phyloP scores from a whole-genome alignment of 2,797 vertebrate species.

The Orientallactaga sibirica region DNA sequence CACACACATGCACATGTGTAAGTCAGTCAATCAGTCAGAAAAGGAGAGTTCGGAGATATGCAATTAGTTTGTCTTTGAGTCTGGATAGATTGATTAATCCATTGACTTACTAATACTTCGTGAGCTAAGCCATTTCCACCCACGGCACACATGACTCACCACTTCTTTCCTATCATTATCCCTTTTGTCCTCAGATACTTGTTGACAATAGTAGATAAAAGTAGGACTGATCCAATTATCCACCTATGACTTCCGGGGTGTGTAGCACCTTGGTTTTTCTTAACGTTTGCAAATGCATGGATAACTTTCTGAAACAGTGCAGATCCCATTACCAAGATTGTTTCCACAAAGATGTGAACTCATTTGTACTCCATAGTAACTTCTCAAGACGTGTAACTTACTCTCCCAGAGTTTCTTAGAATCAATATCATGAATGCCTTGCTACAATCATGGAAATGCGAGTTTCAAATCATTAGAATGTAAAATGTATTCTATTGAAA shows the following conservation, averaged over 20 bases:
- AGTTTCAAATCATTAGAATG: slow-evolving; percentile 48
- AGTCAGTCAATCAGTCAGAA: no score
- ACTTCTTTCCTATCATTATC: neutral
- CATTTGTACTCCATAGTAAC: neutral
- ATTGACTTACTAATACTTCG: neutral
- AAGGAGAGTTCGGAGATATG: neutral
- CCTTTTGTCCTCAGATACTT: neutral
- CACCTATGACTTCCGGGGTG: neutral
- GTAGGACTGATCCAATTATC: neutral
- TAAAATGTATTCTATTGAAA: neutral
- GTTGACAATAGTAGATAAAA: neutral
- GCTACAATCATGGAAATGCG: neutral
- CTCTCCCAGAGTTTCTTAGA: neutral
- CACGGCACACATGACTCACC: neutral
- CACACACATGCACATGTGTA: no score
- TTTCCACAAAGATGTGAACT: slow-evolving; percentile 36
- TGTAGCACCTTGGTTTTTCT: neutral
- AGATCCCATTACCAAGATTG: neutral
- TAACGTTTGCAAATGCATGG: neutral
- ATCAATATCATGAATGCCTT: neutral
- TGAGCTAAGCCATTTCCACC: slow-evolving; percentile 32
- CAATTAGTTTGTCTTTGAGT: neutral
- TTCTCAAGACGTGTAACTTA: slow-evolving; percentile 34
- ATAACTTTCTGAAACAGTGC: slow-evolving; percentile 5
- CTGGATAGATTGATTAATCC: neutral